Conservation (phyloP, 2,797 vertebrate genomes). For the Siniperca obscura region DNA sequence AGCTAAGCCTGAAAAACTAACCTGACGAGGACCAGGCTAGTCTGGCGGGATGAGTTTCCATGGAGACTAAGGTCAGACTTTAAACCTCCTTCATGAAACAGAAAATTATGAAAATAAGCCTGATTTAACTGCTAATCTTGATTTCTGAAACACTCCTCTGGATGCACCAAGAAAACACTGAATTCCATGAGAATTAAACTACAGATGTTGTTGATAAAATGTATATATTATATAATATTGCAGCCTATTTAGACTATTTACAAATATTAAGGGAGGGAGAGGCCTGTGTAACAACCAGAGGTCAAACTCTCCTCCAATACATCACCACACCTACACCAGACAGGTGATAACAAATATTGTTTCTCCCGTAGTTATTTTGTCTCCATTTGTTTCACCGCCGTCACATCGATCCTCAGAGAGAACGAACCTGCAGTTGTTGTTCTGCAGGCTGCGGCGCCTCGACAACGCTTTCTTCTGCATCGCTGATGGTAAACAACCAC, state of each 20-base stretch:
- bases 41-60: not conserved
- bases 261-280: not conserved
- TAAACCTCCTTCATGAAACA: not conserved
- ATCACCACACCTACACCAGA: conserved; percentile 12
- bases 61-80: not conserved
- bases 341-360: not conserved
- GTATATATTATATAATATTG: too few relatives aligned
- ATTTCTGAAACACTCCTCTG: not conserved
- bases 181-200: not conserved
- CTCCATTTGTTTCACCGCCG: not conserved
- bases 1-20: not conserved
- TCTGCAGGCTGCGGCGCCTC: not conserved
- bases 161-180: not conserved
- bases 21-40: not conserved
- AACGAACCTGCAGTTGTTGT: conserved; percentile 8
- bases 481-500: conserved; percentile 52
- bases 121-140: not conserved
- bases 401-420: conserved; percentile 18
- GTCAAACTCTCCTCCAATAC: not conserved
- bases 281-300: conserved; percentile 11
- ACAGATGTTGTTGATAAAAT: not conserved
- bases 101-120: not conserved
- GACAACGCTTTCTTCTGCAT: conserved; percentile 35
- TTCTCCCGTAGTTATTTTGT: conserved; percentile 12
- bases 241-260: not conserved